Evolutionary conservation across 2,888 invertebrate species (phyloP), one percentile per base, ranked within the genome.

Genomic region (Bombylius discolor): DNA sequence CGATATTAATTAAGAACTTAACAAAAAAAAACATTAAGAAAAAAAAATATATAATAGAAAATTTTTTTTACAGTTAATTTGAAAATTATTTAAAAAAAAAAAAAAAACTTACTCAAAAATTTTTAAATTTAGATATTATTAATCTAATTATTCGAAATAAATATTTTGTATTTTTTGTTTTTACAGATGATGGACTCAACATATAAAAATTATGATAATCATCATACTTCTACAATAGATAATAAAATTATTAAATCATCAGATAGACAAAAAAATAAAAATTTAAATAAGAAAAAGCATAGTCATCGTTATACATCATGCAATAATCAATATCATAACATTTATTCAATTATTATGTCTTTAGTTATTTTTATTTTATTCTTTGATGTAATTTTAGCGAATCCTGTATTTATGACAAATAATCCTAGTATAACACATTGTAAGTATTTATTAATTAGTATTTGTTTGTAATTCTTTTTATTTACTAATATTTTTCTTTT

Each of bases 391-490:
- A 63, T 62, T 53, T 58, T 64, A 62, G 68, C 68, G 59, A 72
- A 61, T 62, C 73, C 73, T 59, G 70, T 74, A 56, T 73, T 73
- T 59, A 70, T 73, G 65, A 71, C 8, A 11, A 59, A 74, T 68
- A 72, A 73, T 70, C 74, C 73, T 64, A 73, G 70, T 64, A 67
- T 73, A 71, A 70, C 73, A 58, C 72, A 74, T 60, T 73, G 73
- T 73, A 70, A 74, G 73, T 73, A 68, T 36, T 36, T 36, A 7
- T 36, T 36, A 36, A 8, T 36, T 36, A 36, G 1, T 42, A 4
- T 42, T 42, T 36, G 1, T 42, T 42, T 42, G 1, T 42, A 1
- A 11, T 42, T 11, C 4, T 5, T 11, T 42, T 42, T 42, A 11
- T 42, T 7, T 7, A 36, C 4, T 4, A 7, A 7, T 5, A 7